These are phyloP conservation scores for Drosophila mettleri DNA, from an alignment of 2,888 invertebrate genomes.

Conservation along the genomic window DNA sequence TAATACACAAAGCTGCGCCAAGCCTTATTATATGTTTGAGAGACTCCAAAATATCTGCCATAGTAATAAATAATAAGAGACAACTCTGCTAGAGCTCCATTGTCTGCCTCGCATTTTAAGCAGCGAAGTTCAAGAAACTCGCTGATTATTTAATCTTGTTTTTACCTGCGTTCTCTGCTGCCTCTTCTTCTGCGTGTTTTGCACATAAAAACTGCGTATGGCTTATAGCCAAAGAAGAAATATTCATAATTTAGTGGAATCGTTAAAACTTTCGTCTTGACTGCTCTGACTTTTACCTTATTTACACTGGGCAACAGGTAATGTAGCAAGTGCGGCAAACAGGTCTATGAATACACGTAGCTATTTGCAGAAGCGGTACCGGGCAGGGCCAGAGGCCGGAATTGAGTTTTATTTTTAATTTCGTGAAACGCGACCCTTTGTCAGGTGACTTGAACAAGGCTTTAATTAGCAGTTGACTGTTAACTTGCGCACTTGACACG, in stretches of 20 bases:
- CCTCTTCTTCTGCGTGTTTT: background rate
- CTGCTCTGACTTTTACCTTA: conserved; percentile 41
- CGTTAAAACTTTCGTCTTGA: conserved; percentile 54
- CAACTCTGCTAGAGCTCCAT: conserved; percentile 32
- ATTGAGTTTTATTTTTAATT: background rate
- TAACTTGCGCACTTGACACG: conserved; percentile 41
- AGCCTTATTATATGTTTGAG: background rate
- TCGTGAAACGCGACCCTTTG: conserved; percentile 44
- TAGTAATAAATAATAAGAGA: conserved; percentile 10
- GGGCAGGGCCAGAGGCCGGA: background rate
- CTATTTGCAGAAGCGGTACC: background rate
- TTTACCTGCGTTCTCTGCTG: background rate
- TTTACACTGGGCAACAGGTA: conserved; percentile 43
- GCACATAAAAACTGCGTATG: background rate
- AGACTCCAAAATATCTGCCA: conserved; percentile 7
- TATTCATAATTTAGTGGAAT: conserved; percentile 39
- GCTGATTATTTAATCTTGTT: conserved; percentile 54
- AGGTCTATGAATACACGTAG: conserved; percentile 5
- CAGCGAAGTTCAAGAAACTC: conserved; percentile 68
- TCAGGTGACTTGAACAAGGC: conserved; percentile 37
- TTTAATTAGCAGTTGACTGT: conserved; percentile 45
- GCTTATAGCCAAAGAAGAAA: conserved; percentile 41
- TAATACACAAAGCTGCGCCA: conserved; percentile 18
- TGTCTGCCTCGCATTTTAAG: conserved; percentile 62
- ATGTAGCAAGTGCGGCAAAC: conserved; percentile 49